Conservation (phyloP, 2,797 vertebrate genomes). For the Gadopsis bispinosus region DNA sequence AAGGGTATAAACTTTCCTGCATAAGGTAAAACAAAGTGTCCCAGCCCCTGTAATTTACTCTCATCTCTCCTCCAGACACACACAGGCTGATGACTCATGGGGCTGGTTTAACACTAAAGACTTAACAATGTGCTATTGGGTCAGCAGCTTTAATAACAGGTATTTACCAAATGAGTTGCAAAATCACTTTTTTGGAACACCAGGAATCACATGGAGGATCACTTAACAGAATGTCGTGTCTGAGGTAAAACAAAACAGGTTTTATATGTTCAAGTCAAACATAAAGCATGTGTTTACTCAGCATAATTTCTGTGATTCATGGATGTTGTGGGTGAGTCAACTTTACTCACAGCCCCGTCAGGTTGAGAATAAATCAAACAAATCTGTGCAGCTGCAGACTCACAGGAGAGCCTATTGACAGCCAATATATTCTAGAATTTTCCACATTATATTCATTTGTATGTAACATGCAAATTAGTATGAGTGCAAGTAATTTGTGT, state of each 20-base stretch:
- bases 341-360: constrained; percentile 68
- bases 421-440: neutral
- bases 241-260: neutral
- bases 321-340: constrained; percentile 19
- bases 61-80: constrained; percentile 67
- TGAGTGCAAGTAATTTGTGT: neutral
- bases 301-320: constrained; percentile 48
- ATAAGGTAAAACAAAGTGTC: constrained; percentile 74
- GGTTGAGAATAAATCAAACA: constrained; percentile 39
- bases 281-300: constrained; percentile 26
- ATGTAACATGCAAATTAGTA: neutral
- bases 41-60: constrained; percentile 79
- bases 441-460: neutral
- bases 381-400: constrained; percentile 56
- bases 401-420: constrained; percentile 17
- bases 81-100: constrained; percentile 67
- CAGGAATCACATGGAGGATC: constrained; percentile 12
- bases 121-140: constrained; percentile 75
- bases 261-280: constrained; percentile 10
- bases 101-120: constrained; percentile 63
- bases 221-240: neutral
- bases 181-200: constrained; percentile 43
- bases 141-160: constrained; percentile 67
- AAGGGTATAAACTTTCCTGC: constrained; percentile 64
- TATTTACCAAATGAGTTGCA: constrained; percentile 67